These are phyloP conservation scores for Frankliniella fusca DNA, from an alignment of 2,888 invertebrate species.

Conservation along the genomic window DNA sequence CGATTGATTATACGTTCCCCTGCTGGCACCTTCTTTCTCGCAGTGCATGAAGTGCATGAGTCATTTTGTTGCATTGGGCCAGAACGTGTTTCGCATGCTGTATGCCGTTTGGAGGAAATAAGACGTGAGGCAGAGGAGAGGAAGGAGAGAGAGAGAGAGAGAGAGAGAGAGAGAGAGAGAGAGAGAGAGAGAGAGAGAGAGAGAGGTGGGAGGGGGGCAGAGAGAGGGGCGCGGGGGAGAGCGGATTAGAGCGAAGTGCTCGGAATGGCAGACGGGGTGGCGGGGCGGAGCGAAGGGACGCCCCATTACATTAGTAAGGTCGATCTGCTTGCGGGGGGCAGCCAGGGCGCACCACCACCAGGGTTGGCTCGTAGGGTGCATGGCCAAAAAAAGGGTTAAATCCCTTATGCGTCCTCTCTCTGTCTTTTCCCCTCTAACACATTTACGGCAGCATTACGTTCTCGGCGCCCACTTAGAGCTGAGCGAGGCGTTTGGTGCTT, in stretches of 20 bases:
- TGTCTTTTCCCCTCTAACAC: no score
- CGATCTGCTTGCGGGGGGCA: conserved; percentile 12
- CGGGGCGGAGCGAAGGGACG: conserved; percentile 27
- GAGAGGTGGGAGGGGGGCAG: background rate
- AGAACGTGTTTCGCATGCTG: no score
- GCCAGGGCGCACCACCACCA: background rate
- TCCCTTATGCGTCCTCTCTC: no score
- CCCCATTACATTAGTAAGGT: conserved; percentile 35
- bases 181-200: conserved; percentile 28
- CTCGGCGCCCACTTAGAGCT: no score
- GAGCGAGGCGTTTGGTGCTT: no score
- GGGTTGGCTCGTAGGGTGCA: no score
- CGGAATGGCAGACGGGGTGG: conserved; percentile 20
- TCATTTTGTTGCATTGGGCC: no score
- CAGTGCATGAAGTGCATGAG: no score
- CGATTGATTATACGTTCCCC: no score
- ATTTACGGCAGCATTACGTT: no score
- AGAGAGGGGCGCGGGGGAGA: background rate
- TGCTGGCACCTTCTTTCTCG: no score
- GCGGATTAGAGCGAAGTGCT: background rate
- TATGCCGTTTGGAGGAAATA: background rate
- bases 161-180: background rate
- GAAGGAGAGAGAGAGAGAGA: conserved; percentile 28
- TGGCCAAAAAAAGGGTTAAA: no score
- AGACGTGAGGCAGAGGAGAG: background rate